A percentile compares a stretch with the other conserved stretches of the same genome.
Conservation (phyloP, 2,888 invertebrate genomes). For the Himalopsyche tibetana region DNA sequence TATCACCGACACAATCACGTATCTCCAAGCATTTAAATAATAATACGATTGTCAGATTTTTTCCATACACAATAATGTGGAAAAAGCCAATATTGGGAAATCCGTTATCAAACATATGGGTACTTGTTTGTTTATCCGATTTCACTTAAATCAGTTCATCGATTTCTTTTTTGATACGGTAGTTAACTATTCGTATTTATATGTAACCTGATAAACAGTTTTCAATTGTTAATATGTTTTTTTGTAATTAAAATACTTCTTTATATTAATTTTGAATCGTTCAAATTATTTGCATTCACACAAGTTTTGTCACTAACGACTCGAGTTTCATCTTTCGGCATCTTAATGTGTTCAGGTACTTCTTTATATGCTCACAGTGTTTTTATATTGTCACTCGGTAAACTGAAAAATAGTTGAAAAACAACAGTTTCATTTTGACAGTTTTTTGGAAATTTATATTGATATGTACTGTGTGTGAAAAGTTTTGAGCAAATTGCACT, state of each 20-base stretch:
- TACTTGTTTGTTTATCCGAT: background rate
- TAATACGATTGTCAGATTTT: conserved; percentile 31
- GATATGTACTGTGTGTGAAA: no score
- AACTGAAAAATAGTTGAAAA: no score
- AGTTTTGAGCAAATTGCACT: no score
- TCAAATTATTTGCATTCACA: no score
- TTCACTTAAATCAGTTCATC: background rate
- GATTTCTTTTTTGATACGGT: background rate
- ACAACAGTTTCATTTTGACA: no score
- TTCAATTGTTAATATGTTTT: background rate
- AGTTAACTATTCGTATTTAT: background rate
- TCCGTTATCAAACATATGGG: conserved; percentile 28
- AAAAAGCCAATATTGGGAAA: conserved; percentile 18
- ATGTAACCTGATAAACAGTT: background rate
- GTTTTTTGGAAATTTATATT: no score
- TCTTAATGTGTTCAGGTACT: no score
- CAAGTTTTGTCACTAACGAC: no score
- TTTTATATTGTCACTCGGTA: no score
- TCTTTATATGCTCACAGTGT: no score
- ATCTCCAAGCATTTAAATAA: conserved; percentile 8
- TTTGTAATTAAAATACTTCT: background rate
- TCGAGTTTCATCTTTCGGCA: no score
- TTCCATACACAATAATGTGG: background rate
- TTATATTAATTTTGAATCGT: no score
- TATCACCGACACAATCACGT: conserved; percentile 48